Evolutionary conservation across 2,797 vertebrate species (phyloP), one percentile per base, ranked within the genome.

Genomic region (Onychomys torridus): DNA sequence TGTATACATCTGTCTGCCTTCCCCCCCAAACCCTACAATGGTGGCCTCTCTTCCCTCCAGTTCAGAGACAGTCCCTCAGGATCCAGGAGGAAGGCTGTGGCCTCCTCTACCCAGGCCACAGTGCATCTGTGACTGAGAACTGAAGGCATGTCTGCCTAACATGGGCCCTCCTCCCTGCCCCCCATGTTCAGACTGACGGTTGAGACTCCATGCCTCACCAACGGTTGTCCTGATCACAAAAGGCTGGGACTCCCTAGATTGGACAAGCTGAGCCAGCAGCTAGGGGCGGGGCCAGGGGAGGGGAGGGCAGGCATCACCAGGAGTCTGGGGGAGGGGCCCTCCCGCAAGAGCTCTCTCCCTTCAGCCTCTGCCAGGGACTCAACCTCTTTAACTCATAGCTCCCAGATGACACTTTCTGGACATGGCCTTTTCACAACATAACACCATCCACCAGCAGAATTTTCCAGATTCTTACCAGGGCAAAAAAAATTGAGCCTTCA

Each of bases 401-500:
- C 92, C 90, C 92, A 86, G 71, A 57, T 6, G 78, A 93, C 52
- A 84, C 92, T 86, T 94, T 95, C 43, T 27, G 61, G 57, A 40
- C 40, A 0, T 79, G 77, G 87, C 71, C 95, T 96, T 95, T 96
- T 89, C 95, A 83, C 88, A 75, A 90, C 69, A 71, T n/a, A 86
- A 79, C 77, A 79, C 79, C 96, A 96, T 82, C n/a, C 73, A 89
- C 82, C 46, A 1, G 52, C 75, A 97, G 97, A 98, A 98, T 95
- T 93, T 97, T 98, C 97, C 91, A 97, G 97, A 97, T 91, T 97
- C 96, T 96, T 91, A 81, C 83, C 63, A 97, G 92, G 87, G 86
- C 3, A 34, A 46, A 23, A 95, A 95, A 96, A 78, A 25, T 87
- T 93, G 11, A 6, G 83, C 87, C 85, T 92, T 96, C 91, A 81